Conservation (phyloP, 2,888 invertebrate species). For the Melinopterus prodromus region DNA sequence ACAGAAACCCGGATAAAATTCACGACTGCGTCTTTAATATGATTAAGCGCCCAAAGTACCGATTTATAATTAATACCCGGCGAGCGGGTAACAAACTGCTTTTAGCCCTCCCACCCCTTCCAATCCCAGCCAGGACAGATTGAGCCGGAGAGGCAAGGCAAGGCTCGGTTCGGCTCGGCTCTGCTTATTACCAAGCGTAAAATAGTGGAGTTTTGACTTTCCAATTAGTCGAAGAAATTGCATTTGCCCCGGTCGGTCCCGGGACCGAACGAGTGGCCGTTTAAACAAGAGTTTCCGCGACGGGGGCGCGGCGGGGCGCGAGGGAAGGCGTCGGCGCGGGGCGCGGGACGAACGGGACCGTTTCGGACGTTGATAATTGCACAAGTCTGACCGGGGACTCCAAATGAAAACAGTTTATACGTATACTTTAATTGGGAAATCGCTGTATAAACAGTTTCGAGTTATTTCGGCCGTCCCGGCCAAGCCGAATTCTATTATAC, state of each 20-base stretch:
- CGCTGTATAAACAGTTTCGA: conserved; percentile 21
- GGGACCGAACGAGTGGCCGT: conserved; percentile 18
- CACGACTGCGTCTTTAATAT: conserved; percentile 33
- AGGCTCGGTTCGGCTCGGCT: neutral
- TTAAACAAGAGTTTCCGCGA: conserved; percentile 27
- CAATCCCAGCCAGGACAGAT: neutral
- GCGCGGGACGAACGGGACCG: neutral
- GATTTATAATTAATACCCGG: conserved; percentile 49
- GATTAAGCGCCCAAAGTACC: conserved; percentile 48
- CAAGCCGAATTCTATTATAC: conserved; percentile 21
- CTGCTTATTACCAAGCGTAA: conserved; percentile 48
- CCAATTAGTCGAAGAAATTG: conserved; percentile 56
- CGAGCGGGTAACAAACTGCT: conserved; percentile 16
- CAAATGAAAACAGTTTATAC: conserved; percentile 26
- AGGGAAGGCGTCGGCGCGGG: conserved; percentile 5
- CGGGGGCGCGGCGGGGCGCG: no score
- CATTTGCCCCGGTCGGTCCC: conserved; percentile 46
- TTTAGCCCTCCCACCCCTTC: neutral
- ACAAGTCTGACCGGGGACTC: conserved; percentile 16
- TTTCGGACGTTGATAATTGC: conserved; percentile 24
- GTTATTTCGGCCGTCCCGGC: conserved; percentile 14
- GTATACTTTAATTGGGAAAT: conserved; percentile 27
- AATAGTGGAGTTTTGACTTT: conserved; percentile 55
- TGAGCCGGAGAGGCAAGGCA: neutral
- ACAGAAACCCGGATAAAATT: neutral